phyloP scores from a whole-genome alignment of 2,888 invertebrate species.

The Oligia fasciuncula region DNA sequence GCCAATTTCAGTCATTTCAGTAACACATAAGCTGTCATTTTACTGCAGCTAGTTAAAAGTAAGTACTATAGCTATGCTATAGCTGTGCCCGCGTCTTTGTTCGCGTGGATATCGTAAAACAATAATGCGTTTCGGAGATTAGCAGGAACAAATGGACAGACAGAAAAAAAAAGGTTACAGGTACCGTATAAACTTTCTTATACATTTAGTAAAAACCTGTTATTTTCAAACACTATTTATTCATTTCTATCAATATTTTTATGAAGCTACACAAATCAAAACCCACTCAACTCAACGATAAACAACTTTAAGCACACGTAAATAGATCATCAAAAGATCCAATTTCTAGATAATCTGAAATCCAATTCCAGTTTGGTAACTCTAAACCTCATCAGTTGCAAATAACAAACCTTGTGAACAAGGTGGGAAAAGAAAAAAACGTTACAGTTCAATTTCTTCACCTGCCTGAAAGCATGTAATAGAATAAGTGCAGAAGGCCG shows the following conservation, averaged over 20 bases:
- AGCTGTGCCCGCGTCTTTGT: too few species aligned
- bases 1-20: too few species aligned
- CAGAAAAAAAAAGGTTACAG: neutral
- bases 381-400: slow-evolving; percentile 57
- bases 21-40: too few species aligned
- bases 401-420: slow-evolving; percentile 65
- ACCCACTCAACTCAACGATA: slow-evolving; percentile 2
- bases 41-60: too few species aligned
- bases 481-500: neutral
- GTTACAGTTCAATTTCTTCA: slow-evolving; percentile 42
- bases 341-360: slow-evolving; percentile 62
- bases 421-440: slow-evolving; percentile 44
- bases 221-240: neutral
- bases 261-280: slow-evolving; percentile 6
- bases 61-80: too few species aligned
- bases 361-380: slow-evolving; percentile 57
- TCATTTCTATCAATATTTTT: neutral
- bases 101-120: too few species aligned
- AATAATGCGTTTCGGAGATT: too few species aligned
- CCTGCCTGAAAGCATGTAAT: neutral
- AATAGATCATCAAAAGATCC: slow-evolving; percentile 52
- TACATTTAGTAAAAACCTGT: neutral
- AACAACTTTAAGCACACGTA: slow-evolving; percentile 33
- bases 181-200: neutral
- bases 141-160: too few species aligned